phyloP scores from a whole-genome alignment of 2,797 vertebrate genomes.

The Psittacula echo region DNA sequence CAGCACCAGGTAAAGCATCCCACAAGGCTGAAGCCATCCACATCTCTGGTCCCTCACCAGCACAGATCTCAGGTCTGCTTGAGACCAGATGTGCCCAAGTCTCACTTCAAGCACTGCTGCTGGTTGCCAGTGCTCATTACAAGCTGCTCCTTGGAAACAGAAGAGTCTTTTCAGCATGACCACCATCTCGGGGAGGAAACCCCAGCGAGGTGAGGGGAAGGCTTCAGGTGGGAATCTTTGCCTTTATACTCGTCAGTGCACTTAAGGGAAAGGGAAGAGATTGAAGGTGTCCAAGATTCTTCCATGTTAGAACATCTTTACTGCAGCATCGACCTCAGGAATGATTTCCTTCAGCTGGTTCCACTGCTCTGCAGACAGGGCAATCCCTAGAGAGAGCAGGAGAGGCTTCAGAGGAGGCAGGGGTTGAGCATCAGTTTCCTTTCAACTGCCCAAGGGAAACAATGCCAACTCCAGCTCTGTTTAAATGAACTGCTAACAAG shows the following conservation, averaged over 20 bases:
- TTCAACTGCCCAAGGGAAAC: not conserved
- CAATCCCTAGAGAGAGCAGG: not conserved
- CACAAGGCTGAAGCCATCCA: not conserved
- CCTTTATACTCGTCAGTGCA: not conserved
- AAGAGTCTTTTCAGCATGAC: not conserved
- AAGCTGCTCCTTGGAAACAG: not conserved
- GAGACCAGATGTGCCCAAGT: not conserved
- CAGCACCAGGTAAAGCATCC: not conserved
- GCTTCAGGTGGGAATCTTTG: not conserved
- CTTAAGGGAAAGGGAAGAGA: not conserved
- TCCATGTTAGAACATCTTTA: slow-evolving; percentile 33
- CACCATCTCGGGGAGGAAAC: not conserved
- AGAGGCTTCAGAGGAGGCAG: not conserved
- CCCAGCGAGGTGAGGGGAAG: not conserved
- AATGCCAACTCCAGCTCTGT: not conserved
- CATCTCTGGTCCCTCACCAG: not conserved
- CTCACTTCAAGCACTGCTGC: not conserved
- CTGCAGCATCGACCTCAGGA: slow-evolving; percentile 48
- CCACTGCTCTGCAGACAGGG: slow-evolving; percentile 47
- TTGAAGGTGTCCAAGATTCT: not conserved
- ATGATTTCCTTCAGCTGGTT: slow-evolving; percentile 50
- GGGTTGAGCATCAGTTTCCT: not conserved
- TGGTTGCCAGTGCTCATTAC: not conserved
- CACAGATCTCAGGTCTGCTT: not conserved
- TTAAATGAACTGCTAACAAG: not conserved